Base-by-base conservation (phyloP, 2,888 invertebrate genomes). In the Mimas tiliae region DNA sequence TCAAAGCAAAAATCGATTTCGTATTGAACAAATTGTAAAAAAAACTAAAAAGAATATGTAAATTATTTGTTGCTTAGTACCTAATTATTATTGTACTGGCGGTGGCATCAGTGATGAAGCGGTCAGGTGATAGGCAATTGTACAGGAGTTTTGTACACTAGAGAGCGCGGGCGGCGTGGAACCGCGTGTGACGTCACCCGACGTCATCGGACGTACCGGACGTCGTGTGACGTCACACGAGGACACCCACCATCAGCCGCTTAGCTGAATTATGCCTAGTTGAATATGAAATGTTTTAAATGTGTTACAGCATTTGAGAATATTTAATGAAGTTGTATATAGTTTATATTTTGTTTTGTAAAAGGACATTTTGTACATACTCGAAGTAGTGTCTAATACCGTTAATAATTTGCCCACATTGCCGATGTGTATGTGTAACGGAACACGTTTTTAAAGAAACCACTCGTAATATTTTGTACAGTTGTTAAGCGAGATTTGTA, bases 221-320 rank as follows among this genome's bases (percentile, higher is more conserved):
- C 53, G 33, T 42, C 16, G 42, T 21, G 53, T 33, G 50, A 50
- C 50, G 50, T 50, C 50, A 50, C 50, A 16, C 50, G 19, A 1
- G 9, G 50, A 19, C 27, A 27, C 9, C 19, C 50, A 16, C 16
- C 79, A 76, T 73, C 79, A 82, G 85, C 85, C 77, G 81, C 85
- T 81, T 86, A 83, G 87, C 85, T 87, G 86, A 89, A 86, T 88
- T 88, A 90, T 80, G 91, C 85, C 89, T 91, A 92, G 93, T 93
- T 93, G 86, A 93, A 89, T 88, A 90, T 92, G 76, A 93, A 92
- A 93, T 92, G 89, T 90, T 93, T 93, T 93, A 93, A 74, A 93
- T 93, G 93, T 93, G 93, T 93, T 93, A 92, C 89, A 90, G 89
- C 93, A 93, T 93, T 93, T 93, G 91, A 91, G 91, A 90, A 93